phyloP scores from a whole-genome alignment of 2,797 vertebrate species.

The Phoxinus dragarum region DNA sequence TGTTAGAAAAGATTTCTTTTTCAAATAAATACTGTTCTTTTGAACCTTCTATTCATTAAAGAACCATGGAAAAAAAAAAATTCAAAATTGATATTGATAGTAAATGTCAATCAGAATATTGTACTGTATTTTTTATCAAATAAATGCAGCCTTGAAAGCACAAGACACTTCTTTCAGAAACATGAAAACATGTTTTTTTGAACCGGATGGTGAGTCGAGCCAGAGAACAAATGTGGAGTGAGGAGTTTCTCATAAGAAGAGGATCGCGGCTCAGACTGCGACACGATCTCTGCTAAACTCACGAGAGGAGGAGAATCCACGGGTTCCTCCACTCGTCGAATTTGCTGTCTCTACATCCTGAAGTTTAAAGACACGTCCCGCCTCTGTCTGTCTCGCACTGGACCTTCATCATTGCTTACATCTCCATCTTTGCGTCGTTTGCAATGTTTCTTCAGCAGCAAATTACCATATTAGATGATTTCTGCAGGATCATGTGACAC shows the following conservation, averaged over 20 bases:
- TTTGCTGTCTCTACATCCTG: background rate
- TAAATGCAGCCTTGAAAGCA: background rate
- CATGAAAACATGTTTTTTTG: background rate
- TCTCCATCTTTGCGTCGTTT: too few species aligned
- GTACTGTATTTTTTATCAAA: background rate
- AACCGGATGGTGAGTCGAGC: background rate
- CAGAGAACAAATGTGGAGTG: background rate
- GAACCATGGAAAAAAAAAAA: too few species aligned
- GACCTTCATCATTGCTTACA: background rate
- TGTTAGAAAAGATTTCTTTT: background rate
- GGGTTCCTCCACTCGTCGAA: background rate
- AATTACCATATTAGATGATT: background rate
- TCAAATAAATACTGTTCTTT: background rate
- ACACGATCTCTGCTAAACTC: conserved; percentile 13
- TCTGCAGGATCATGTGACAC: background rate
- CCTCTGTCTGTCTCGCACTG: background rate
- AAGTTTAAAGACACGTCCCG: background rate
- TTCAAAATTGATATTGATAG: background rate
- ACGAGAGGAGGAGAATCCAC: background rate
- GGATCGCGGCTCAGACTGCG: background rate
- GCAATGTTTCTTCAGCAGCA: background rate
- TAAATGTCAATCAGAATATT: background rate
- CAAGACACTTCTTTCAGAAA: background rate
- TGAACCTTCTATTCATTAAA: background rate
- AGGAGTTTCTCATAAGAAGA: background rate